Conservation (phyloP, 2,888 invertebrate genomes). For the Drosophila monieri region DNA sequence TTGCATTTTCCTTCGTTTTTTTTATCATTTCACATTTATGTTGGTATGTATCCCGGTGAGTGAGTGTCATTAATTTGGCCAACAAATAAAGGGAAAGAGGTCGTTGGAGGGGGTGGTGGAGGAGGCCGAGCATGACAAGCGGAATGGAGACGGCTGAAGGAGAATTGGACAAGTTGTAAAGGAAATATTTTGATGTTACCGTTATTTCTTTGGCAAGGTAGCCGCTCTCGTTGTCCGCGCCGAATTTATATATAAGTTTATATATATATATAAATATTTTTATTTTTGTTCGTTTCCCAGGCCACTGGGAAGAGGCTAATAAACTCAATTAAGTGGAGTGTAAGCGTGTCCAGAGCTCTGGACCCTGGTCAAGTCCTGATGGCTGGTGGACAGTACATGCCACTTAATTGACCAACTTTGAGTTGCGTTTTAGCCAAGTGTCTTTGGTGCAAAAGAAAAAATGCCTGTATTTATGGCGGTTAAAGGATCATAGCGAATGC, state of each 20-base stretch:
- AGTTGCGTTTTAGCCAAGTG: conserved; percentile 43
- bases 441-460: conserved; percentile 39
- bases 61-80: conserved; percentile 67
- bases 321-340: conserved; percentile 77
- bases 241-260: conserved; percentile 59
- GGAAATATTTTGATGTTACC: conserved; percentile 70
- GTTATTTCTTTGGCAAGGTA: conserved; percentile 62
- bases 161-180: conserved; percentile 45
- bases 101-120: conserved; percentile 30
- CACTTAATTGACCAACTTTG: conserved; percentile 68
- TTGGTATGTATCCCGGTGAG: conserved; percentile 36
- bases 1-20: conserved; percentile 61
- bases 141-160: conserved; percentile 46
- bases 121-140: conserved; percentile 61
- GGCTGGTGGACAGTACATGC: conserved; percentile 57
- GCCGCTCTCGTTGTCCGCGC: conserved; percentile 23
- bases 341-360: conserved; percentile 55
- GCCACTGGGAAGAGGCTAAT: conserved; percentile 55
- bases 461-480: conserved; percentile 3
- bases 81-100: conserved; percentile 19
- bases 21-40: conserved; percentile 45
- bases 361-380: conserved; percentile 50
- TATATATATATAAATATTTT: conserved; percentile 59
- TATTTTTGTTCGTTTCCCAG: conserved; percentile 32
- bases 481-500: conserved; percentile 15